These are phyloP conservation scores for Ailuropoda melanoleuca DNA, from an alignment of 2,113 vertebrate species.

Conservation along the genomic window DNA sequence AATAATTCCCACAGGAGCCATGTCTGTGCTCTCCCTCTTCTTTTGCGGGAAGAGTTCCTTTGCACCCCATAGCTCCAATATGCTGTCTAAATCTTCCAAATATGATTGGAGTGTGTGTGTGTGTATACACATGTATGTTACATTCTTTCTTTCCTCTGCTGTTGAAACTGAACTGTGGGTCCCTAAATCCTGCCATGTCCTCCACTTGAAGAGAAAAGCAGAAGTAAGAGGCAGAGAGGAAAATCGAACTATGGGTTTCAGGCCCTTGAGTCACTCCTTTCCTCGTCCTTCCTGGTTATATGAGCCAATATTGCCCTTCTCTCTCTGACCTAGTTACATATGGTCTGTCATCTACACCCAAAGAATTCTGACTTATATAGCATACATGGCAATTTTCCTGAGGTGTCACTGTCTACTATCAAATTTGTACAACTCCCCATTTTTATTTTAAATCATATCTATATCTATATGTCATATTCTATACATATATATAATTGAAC, in stretches of 20 bases:
- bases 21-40: background rate
- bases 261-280: background rate
- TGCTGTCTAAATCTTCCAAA: background rate
- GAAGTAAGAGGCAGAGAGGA: background rate
- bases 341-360: background rate
- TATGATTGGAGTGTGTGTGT: rapidly evolving
- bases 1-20: background rate
- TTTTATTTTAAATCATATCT: background rate
- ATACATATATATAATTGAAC: background rate
- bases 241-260: background rate
- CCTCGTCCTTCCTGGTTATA: background rate
- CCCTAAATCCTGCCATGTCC: background rate
- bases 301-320: background rate
- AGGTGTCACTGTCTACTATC: background rate
- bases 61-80: background rate
- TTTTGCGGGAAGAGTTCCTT: background rate
- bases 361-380: background rate
- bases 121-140: background rate
- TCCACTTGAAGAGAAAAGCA: background rate
- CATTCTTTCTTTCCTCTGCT: background rate
- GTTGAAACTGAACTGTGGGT: background rate
- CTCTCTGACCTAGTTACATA: background rate
- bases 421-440: background rate
- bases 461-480: too few species aligned
- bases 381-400: background rate